Evolutionary conservation across 2,888 invertebrate genomes (phyloP).

Genomic region (Epinotia nisella): DNA sequence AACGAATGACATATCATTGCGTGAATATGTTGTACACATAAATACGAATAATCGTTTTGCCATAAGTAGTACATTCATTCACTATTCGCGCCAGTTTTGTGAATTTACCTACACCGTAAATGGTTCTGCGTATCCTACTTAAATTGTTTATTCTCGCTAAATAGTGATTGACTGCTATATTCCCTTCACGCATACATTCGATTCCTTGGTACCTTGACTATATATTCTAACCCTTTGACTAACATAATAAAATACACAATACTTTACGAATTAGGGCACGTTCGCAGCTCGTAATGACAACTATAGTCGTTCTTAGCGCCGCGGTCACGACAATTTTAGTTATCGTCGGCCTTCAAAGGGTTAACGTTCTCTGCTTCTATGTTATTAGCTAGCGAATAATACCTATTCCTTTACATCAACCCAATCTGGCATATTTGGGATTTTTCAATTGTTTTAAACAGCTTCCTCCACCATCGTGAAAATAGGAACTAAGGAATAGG

Average conservation of each 20-base stretch:
- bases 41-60: too few relatives aligned
- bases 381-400: not conserved
- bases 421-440: conserved; percentile 10
- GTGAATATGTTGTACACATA: too few relatives aligned
- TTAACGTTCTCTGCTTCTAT: not conserved
- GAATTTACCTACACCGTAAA: not conserved
- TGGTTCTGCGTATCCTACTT: not conserved
- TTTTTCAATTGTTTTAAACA: conserved; percentile 25
- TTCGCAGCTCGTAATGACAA: not conserved
- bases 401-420: not conserved
- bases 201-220: not conserved
- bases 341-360: not conserved
- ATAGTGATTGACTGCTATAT: conserved; percentile 20
- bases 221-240: not conserved
- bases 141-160: not conserved
- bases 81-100: not conserved
- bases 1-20: too few relatives aligned
- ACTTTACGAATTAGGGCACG: not conserved
- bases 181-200: conserved; percentile 21
- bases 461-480: conserved; percentile 4
- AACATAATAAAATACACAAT: not conserved
- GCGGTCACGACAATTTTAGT: not conserved
- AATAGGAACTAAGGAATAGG: conserved; percentile 34
- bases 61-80: not conserved
- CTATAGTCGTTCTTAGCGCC: not conserved